Base-by-base conservation (phyloP, 2,113 vertebrate genomes). In the Elephantulus edwardii region DNA sequence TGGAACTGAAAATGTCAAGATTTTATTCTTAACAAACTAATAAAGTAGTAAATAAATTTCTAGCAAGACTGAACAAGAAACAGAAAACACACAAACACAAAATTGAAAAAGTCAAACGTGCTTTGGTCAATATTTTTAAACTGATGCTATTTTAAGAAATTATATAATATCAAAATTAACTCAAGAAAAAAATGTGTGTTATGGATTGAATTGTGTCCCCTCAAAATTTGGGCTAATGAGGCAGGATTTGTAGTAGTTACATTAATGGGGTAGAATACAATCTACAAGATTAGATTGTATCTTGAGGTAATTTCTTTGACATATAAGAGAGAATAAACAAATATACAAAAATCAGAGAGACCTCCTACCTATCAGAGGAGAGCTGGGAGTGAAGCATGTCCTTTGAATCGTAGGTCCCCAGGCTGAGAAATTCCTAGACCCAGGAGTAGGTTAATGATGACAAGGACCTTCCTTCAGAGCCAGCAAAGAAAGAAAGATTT, bases 131-230 rank as follows among this genome's bases (percentile, higher is more conserved):
- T 54, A 60, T 83, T 89, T 75, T 82, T 86, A 48, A 78, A 86
- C 46, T 16, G 26, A 82, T 66, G 48, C 16, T 71, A 89, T 72
- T 86, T 88, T 52, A 75, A 54, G 20, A 81, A 94, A 52, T 77
- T 70, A 71, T 8, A 24, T 71, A 38, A 76, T 71, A 89, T 4
- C n/a, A 89, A 76, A 86, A 91, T 76, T 70, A 89, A 78, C 38
- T 72, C 19, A 17, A 71, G 33, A 52, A 16, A 56, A 6, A 22
- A 56, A 56, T 56, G 54, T n/a, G n/a, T n/a, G n/a, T n/a, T n/a
- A n/a, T n/a, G n/a, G n/a, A n/a, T n/a, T n/a, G n/a, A n/a, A n/a
- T n/a, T n/a, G n/a, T n/a, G n/a, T n/a, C n/a, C n/a, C n/a, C n/a
- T n/a, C n/a, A n/a, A n/a, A n/a, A n/a, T n/a, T n/a, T n/a, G n/a